Conservation (phyloP, 2,888 invertebrate species). For the Ophraella communa region DNA sequence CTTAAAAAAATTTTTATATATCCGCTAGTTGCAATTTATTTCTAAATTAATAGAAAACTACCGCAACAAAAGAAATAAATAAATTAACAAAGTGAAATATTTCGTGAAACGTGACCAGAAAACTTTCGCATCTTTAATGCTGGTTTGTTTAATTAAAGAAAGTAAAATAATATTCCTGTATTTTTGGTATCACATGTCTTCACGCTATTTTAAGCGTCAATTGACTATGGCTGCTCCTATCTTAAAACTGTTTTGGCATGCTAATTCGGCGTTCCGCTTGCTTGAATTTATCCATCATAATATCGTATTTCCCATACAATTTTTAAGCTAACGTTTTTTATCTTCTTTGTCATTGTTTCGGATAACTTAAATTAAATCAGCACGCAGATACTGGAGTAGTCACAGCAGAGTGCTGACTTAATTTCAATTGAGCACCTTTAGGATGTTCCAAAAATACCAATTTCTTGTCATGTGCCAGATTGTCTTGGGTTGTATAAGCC, state of each 20-base stretch:
- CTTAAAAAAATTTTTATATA: too few species aligned
- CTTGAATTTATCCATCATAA: background rate
- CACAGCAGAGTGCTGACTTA: too few species aligned
- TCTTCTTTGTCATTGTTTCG: background rate
- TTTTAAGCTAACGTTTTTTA: background rate
- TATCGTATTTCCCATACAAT: background rate
- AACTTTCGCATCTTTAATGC: background rate
- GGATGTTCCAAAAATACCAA: too few species aligned
- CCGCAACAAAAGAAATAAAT: background rate
- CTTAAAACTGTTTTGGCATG: background rate
- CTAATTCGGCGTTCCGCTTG: background rate
- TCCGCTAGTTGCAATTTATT: too few species aligned
- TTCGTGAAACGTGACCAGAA: background rate
- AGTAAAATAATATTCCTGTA: background rate
- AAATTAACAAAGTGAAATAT: background rate
- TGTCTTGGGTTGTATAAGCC: too few species aligned
- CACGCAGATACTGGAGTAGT: too few species aligned
- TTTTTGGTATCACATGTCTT: background rate
- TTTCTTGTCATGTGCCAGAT: too few species aligned
- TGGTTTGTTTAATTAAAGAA: background rate
- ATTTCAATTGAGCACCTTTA: too few species aligned
- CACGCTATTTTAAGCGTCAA: constrained; percentile 2
- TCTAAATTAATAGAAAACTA: background rate
- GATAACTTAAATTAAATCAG: too few species aligned
- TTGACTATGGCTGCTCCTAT: background rate